Percentiles rank a stretch among this genome's conserved stretches.
Conservation (phyloP, 2,888 invertebrate species). For the Tachina lurida region DNA sequence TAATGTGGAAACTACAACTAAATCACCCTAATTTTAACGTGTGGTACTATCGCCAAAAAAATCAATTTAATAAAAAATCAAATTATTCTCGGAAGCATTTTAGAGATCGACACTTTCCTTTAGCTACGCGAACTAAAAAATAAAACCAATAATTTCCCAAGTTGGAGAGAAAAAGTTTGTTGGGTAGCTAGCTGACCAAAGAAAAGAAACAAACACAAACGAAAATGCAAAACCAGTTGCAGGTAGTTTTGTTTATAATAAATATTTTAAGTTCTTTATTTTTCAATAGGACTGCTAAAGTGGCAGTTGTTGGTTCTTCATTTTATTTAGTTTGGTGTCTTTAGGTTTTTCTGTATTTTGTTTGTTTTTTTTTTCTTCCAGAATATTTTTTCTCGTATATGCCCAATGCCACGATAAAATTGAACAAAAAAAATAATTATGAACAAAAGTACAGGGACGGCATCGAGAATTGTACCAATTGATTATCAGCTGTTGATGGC, state of each 20-base stretch:
- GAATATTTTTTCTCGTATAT: conserved; percentile 24
- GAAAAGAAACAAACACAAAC: conserved; percentile 6
- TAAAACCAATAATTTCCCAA: not conserved
- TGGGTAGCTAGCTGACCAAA: not conserved
- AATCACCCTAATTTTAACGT: too few species aligned
- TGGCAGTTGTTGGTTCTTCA: conserved; percentile 16
- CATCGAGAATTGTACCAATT: too few species aligned
- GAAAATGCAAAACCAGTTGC: conserved; percentile 79
- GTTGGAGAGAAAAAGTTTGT: not conserved
- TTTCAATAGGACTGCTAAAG: conserved; percentile 17
- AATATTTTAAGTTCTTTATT: conserved; percentile 29
- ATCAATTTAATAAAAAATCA: too few species aligned
- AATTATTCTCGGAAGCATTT: not conserved
- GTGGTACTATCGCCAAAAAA: too few species aligned
- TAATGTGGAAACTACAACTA: too few species aligned
- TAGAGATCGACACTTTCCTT: too few species aligned
- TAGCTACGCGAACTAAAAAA: too few species aligned
- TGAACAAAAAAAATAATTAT: not conserved
- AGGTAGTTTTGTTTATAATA: conserved; percentile 76
- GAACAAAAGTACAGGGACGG: too few species aligned
- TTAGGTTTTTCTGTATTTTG: not conserved
- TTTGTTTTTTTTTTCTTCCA: conserved; percentile 3
- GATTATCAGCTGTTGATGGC: too few species aligned
- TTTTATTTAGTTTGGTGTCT: conserved; percentile 9
- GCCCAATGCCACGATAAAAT: conserved; percentile 29